Conservation (phyloP, 92 coral and sea anemone species). For the Umimayanthus kanabou region DNA sequence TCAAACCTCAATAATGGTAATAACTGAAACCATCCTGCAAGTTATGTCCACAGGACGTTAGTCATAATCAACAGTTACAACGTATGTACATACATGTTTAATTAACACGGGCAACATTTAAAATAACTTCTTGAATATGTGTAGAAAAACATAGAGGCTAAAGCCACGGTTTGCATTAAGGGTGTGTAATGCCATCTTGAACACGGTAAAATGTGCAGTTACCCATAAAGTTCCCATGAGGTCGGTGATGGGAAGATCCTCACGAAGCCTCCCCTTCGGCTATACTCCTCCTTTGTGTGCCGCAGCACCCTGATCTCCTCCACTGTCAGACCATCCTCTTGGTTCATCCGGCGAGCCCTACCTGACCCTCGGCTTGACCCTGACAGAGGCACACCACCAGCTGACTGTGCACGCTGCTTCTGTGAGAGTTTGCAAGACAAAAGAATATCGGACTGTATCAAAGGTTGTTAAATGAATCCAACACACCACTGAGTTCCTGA, state of each 20-base stretch:
- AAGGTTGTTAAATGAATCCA: neutral
- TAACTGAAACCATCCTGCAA: neutral
- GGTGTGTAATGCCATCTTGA: neutral
- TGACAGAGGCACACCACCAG: constrained; percentile 60
- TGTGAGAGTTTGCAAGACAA: neutral
- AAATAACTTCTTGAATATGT: no score
- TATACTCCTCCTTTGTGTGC: constrained; percentile 81
- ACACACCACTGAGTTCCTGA: neutral
- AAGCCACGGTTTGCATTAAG: neutral
- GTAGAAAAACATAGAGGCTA: no score
- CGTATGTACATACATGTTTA: no score
- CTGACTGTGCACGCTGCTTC: constrained; percentile 92
- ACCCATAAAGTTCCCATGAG: constrained; percentile 97
- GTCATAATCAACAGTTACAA: no score
- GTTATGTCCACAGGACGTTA: no score
- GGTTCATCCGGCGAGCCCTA: constrained; percentile 21
- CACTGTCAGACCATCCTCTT: constrained; percentile 61
- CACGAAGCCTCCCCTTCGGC: constrained; percentile 87
- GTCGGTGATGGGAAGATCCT: constrained; percentile 92
- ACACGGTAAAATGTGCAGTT: neutral
- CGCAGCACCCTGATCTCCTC: constrained; percentile 86
- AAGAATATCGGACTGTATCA: neutral
- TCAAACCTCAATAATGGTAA: neutral
- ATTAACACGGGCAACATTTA: no score
- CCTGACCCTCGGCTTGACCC: constrained; percentile 45